phyloP scores from a whole-genome alignment of 2,888 invertebrate genomes.

The Nomada lathburiana region DNA sequence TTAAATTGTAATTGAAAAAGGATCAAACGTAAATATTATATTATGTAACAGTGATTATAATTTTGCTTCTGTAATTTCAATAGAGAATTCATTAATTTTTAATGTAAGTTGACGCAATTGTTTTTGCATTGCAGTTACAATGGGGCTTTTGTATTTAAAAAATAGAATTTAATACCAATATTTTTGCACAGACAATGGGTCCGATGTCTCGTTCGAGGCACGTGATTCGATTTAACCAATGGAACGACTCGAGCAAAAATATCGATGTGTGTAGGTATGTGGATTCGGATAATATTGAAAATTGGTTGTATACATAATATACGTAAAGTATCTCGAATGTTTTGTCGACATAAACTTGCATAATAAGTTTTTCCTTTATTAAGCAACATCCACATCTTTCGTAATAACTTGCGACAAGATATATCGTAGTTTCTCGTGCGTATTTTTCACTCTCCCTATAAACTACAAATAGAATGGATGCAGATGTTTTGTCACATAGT shows the following conservation, averaged over 20 bases:
- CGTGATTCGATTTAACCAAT: conserved; percentile 44
- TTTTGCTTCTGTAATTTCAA: not conserved
- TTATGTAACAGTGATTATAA: not conserved
- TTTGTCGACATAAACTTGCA: conserved; percentile 20
- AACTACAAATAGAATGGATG: not conserved
- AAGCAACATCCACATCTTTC: not conserved
- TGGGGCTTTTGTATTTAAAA: not conserved
- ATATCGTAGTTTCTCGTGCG: not conserved
- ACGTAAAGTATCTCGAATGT: conserved; percentile 5
- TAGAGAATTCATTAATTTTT: not conserved
- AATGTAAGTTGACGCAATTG: no score
- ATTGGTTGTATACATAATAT: conserved; percentile 16
- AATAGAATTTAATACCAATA: conserved; percentile 7
- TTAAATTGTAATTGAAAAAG: not conserved
- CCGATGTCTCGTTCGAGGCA: conserved; percentile 13
- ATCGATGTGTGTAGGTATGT: conserved; percentile 20
- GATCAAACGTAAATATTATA: not conserved
- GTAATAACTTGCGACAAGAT: not conserved
- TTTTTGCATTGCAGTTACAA: not conserved
- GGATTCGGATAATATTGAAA: conserved; percentile 39
- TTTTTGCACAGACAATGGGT: not conserved
- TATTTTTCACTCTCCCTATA: conserved; percentile 8
- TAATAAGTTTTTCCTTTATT: conserved; percentile 7
- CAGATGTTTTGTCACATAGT: not conserved
- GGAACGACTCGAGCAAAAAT: not conserved